Evolutionary conservation across 1,140 invertebrate species (phyloP).

Genomic region (Cyphomyrmex costatus): DNA sequence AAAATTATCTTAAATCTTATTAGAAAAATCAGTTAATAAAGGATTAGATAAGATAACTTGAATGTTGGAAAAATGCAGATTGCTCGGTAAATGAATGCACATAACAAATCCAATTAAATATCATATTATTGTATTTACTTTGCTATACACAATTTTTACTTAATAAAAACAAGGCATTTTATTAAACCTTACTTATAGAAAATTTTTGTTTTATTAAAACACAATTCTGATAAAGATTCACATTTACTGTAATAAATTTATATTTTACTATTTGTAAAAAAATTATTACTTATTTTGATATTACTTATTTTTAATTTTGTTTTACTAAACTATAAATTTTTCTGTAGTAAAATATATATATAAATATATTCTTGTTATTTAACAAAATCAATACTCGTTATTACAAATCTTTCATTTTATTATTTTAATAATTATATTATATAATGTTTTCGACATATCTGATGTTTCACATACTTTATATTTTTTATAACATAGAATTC

Average conservation of each 20-base stretch:
- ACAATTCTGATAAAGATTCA: background rate
- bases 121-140: background rate
- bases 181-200: background rate
- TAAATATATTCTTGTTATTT: slow-evolving; percentile 8
- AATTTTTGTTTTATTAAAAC: background rate
- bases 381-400: background rate
- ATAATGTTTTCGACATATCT: background rate
- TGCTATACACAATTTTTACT: background rate
- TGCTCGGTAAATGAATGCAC: background rate
- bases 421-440: slow-evolving; percentile 26
- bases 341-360: background rate
- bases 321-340: background rate
- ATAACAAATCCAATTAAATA: background rate
- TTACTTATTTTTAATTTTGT: background rate
- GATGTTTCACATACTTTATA: slow-evolving; percentile 16
- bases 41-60: slow-evolving; percentile 5
- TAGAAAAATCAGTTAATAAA: background rate
- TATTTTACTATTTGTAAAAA: background rate
- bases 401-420: background rate
- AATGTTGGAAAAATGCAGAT: background rate
- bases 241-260: background rate
- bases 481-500: background rate
- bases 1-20: background rate
- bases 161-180: background rate
- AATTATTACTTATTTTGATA: background rate